Percentiles rank a stretch among this genome's conserved stretches.
phyloP scores from a whole-genome alignment of 2,888 invertebrate genomes.

The Thereva unica region DNA sequence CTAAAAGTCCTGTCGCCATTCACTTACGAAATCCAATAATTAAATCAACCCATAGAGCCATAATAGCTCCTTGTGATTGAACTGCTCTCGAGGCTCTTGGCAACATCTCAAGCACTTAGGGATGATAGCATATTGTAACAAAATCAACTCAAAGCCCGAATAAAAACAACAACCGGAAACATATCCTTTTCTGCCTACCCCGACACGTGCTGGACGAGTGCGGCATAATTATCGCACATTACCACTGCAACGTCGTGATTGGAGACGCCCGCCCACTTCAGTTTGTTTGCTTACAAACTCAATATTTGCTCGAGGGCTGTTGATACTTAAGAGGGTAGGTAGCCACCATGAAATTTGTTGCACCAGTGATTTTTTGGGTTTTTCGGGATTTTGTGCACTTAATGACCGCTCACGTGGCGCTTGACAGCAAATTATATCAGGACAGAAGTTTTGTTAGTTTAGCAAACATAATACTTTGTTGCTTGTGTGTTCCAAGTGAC shows the following conservation, averaged over 20 bases:
- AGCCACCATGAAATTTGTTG: slow-evolving; percentile 27
- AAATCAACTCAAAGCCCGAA: slow-evolving; percentile 31
- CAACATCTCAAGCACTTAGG: not conserved
- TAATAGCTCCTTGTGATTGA: slow-evolving; percentile 24
- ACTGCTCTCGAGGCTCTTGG: slow-evolving; percentile 12
- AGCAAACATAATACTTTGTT: slow-evolving; percentile 7
- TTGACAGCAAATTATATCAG: slow-evolving; percentile 10
- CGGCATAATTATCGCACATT: slow-evolving; percentile 38
- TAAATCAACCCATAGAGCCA: slow-evolving; percentile 13
- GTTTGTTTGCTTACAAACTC: not conserved
- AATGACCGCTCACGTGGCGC: slow-evolving; percentile 19
- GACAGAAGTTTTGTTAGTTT: not conserved
- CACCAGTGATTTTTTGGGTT: slow-evolving; percentile 11
- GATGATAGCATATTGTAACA: slow-evolving; percentile 37
- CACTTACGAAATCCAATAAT: slow-evolving; percentile 14
- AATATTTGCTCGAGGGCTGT: slow-evolving; percentile 18
- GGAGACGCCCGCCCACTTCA: not conserved
- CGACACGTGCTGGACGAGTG: slow-evolving; percentile 37
- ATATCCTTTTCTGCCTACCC: slow-evolving; percentile 36
- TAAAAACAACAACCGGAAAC: slow-evolving; percentile 40
- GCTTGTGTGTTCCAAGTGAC: not conserved
- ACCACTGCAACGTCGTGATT: slow-evolving; percentile 10
- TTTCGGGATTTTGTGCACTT: slow-evolving; percentile 16
- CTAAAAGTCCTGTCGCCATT: slow-evolving; percentile 16
- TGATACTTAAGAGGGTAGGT: slow-evolving; percentile 8